A percentile compares a stretch with the other conserved stretches of the same genome.
phyloP scores from a whole-genome alignment of 2,888 invertebrate species.

The Acanthoscelides obtectus region DNA sequence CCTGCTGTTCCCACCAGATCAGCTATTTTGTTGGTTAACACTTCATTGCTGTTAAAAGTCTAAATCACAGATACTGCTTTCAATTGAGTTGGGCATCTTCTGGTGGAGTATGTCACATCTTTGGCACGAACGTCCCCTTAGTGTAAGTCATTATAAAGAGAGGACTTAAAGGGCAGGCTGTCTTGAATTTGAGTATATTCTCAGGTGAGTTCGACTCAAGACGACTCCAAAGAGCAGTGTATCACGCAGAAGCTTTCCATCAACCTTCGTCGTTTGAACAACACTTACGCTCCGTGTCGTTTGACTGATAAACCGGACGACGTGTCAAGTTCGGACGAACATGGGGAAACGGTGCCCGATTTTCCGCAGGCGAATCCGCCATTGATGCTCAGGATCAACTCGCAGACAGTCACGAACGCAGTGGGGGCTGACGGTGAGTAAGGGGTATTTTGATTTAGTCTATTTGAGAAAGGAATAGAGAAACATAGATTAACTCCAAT shows the following conservation, averaged over 20 bases:
- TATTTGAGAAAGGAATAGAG: too few relatives aligned
- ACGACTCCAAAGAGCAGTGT: conserved; percentile 59
- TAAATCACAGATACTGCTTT: too few relatives aligned
- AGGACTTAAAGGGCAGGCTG: neutral
- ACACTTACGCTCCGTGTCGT: conserved; percentile 54
- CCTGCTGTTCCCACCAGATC: too few relatives aligned
- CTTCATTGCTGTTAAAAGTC: too few relatives aligned
- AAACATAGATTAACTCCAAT: too few relatives aligned
- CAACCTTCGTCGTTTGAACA: conserved; percentile 67
- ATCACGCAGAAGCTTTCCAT: conserved; percentile 72
- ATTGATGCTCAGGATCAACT: conserved; percentile 55
- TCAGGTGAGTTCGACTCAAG: conserved; percentile 37
- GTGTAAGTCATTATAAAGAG: too few relatives aligned
- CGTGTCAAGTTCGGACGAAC: conserved; percentile 43
- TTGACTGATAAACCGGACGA: conserved; percentile 42
- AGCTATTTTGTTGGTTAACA: too few relatives aligned
- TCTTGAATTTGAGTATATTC: neutral
- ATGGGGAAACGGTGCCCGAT: conserved; percentile 49
- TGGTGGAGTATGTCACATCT: too few relatives aligned
- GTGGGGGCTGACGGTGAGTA: conserved; percentile 49
- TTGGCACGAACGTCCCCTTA: too few relatives aligned
- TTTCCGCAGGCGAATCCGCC: conserved; percentile 52
- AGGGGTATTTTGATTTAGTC: neutral
- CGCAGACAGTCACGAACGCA: conserved; percentile 54
- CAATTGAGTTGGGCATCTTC: too few relatives aligned